Evolutionary conservation across 1,140 invertebrate genomes (phyloP), one percentile per base, ranked within the genome.

Genomic region (Papilio glaucus): DNA sequence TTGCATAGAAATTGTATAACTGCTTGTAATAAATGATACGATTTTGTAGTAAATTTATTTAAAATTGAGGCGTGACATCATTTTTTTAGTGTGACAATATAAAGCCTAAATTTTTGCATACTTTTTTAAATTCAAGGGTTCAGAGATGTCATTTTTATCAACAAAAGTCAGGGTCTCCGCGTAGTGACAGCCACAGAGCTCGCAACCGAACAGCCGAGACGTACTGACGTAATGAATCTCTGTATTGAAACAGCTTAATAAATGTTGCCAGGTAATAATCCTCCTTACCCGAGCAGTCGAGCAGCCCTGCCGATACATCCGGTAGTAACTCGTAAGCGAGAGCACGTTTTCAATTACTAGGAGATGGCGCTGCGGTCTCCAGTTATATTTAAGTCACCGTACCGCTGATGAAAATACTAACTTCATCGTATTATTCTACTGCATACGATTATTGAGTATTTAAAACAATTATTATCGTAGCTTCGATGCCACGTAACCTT

Each of bases 1-100:
- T 45, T 45, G 13, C 42, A 45, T 45, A 45, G n/a, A 45, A 45
- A 45, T 45, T 45, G 15, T 45, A 45, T 45, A 45, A 8, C 18
- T 45, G 42, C 42, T 45, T 1, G 13, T 15, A 45, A 18, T 45
- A 45, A 45, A 45, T 15, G 5, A 45, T 5, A 15, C n/a, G 7
- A 7, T 45, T 15, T 15, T 45, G 8, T 6, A 6, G n/a, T 15
- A 15, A 18, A 45, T 18, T 45, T 6, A 1, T 15, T 45, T 45
- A 7, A 45, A 45, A 45, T 45, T 18, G n/a, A n/a, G n/a, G n/a
- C n/a, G n/a, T n/a, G n/a, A n/a, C n/a, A n/a, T n/a, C n/a, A n/a
- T n/a, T n/a, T n/a, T n/a, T n/a, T n/a, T n/a, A n/a, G n/a, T n/a
- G n/a, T n/a, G n/a, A n/a, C n/a, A n/a, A n/a, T n/a, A n/a, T n/a